A percentile compares a stretch with the other conserved stretches of the same genome.
Conservation (phyloP, 2,113 vertebrate species). For the Megaptera novaeangliae region DNA sequence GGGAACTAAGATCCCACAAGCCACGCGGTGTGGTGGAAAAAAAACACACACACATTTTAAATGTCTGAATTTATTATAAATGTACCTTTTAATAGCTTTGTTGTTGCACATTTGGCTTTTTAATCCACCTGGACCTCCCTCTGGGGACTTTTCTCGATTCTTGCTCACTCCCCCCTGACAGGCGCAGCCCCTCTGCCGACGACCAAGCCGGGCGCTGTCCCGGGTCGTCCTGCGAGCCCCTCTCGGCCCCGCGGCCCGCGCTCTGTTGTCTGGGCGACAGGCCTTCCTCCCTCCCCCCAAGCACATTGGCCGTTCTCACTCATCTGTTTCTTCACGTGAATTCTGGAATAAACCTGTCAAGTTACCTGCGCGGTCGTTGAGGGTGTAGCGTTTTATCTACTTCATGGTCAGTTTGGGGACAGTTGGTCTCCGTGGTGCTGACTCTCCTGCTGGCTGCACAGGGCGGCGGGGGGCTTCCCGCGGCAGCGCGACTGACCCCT, state of each 20-base stretch:
- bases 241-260: fast-evolving
- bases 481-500: not conserved
- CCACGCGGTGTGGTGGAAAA: not conserved
- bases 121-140: not conserved
- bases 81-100: fast-evolving
- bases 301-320: not conserved
- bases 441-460: not conserved
- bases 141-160: not conserved
- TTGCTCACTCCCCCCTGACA: too few species aligned
- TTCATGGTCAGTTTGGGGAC: fast-evolving
- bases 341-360: not conserved
- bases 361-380: not conserved
- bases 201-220: too few species aligned
- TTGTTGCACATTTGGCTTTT: not conserved
- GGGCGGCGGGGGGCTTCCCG: not conserved
- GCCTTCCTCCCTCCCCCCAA: too few species aligned
- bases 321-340: fast-evolving
- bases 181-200: not conserved
- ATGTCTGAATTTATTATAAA: fast-evolving
- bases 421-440: too few species aligned
- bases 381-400: fast-evolving
- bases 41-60: fast-evolving
- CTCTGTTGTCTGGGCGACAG: not conserved
- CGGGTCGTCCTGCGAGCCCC: too few species aligned
- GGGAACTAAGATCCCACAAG: not conserved